Evolutionary conservation across 2,797 vertebrate species (phyloP), one percentile per base, ranked within the genome.

Genomic region (Danio jaintianensis): DNA sequence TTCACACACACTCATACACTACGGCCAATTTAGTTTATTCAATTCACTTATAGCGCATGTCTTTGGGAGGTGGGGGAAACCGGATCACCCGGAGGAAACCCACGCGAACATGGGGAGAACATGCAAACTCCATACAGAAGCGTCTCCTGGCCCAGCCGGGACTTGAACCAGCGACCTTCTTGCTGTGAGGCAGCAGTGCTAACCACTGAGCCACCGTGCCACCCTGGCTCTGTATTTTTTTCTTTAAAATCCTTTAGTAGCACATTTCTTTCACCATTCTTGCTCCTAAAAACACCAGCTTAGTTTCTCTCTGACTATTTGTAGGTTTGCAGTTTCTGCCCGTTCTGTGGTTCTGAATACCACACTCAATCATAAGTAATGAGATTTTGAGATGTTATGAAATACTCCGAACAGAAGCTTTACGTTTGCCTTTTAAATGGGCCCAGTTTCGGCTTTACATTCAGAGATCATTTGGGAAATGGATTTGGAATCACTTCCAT

Each of bases 341-440:
- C n/a, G 0, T 20, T 59, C 12, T 62, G 38, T 50, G 66, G 58
- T 66, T 55, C 40, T 87, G 84, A 87, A 91, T 90, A 87, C 89
- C 90, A 88, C 67, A 6, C 88, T 90, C 88, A 93, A 91, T 91
- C 91, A 91, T 91, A 92, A 91, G 90, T 92, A 94, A 93, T 92
- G 91, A 93, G 90, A 90, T 90, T 92, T 91, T 89, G 90, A 93
- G 90, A 91, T 90, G 92, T 92, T 89, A 91, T 91, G 82, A 92
- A 92, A 92, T 90, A 91, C 90, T 93, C 90, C 91, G 92, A 92
- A 94, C 93, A 93, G 94, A 92, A 94, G 93, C 84, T 86, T 50
- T 82, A 88, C 87, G 84, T 83, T 86, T 84, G 84, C 84, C 82
- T 52, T 81, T 92, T 90, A 89, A 89, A 88, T 88, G 87, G 87